phyloP scores from a whole-genome alignment of 2,113 vertebrate species.

The Muscicapa adusta region DNA sequence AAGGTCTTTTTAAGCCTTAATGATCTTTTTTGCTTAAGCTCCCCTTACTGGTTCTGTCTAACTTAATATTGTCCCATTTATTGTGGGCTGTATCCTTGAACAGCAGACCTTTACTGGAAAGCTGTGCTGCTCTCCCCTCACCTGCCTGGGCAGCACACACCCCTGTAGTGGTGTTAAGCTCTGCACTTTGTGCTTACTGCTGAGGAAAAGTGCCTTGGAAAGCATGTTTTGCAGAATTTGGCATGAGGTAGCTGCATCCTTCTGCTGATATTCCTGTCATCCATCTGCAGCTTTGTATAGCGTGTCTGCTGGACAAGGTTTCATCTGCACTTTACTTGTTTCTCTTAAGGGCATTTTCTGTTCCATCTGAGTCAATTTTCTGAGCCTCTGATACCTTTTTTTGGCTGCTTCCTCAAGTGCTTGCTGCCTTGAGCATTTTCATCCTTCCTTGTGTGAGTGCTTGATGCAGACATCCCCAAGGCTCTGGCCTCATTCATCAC shows the following conservation, averaged over 20 bases:
- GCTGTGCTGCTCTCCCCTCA: neutral
- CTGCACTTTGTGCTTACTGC: neutral
- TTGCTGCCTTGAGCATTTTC: neutral
- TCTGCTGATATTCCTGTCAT: constrained; percentile 3
- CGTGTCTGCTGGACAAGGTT: neutral
- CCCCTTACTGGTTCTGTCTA: neutral
- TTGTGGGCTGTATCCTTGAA: neutral
- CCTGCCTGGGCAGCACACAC: neutral
- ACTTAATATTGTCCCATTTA: neutral
- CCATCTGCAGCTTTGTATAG: constrained; percentile 1
- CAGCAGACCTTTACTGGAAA: neutral
- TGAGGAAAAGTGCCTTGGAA: constrained; percentile 20
- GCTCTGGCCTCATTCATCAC: neutral
- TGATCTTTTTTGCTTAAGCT: neutral
- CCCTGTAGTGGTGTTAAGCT: neutral
- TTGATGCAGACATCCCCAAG: neutral
- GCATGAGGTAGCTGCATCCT: neutral
- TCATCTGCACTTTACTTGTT: neutral
- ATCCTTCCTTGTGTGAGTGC: neutral
- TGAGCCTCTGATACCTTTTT: neutral
- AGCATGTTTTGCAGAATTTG: neutral
- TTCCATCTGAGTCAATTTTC: constrained; percentile 23
- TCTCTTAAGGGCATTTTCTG: constrained; percentile 11
- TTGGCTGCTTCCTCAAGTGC: neutral
- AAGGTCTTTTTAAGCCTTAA: neutral